A percentile compares a stretch with the other conserved stretches of the same genome.
Conservation (phyloP, 2,113 vertebrate species). For the Anarhynchus alexandrinus region DNA sequence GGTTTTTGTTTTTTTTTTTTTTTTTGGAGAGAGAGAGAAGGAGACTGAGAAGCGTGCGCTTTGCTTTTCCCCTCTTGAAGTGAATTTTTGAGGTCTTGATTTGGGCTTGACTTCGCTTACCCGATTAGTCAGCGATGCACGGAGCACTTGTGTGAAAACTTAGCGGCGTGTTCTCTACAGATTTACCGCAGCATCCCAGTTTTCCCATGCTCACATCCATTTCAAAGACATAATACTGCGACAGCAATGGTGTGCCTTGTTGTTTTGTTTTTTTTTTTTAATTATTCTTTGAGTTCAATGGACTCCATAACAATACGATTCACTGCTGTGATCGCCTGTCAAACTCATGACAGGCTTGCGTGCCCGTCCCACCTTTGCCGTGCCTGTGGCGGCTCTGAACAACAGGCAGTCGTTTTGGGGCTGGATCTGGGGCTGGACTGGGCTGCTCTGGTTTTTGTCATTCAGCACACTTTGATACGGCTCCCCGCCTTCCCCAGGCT, state of each 20-base stretch:
- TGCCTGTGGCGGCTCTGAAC: neutral
- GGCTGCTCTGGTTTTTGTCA: conserved; percentile 28
- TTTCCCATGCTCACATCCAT: neutral
- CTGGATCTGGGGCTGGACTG: neutral
- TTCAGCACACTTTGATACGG: neutral
- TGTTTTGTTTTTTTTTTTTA: neutral
- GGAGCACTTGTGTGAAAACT: neutral
- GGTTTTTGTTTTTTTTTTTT: too few species aligned
- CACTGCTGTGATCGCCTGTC: neutral
- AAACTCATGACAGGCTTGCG: neutral
- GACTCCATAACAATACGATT: neutral
- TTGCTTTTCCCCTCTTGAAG: neutral
- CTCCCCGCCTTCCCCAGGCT: neutral
- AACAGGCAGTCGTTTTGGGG: neutral
- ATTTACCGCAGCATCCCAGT: neutral
- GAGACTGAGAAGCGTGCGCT: too few species aligned
- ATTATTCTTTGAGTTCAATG: neutral
- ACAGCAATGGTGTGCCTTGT: neutral
- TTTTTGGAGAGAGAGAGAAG: too few species aligned
- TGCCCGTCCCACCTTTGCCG: neutral
- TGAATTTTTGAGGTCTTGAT: conserved; percentile 3
- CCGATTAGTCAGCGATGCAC: neutral
- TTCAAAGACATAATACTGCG: neutral
- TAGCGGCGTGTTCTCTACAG: neutral
- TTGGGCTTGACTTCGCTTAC: neutral